Conservation (phyloP, 2,888 invertebrate species). For the Coleophora deauratella region DNA sequence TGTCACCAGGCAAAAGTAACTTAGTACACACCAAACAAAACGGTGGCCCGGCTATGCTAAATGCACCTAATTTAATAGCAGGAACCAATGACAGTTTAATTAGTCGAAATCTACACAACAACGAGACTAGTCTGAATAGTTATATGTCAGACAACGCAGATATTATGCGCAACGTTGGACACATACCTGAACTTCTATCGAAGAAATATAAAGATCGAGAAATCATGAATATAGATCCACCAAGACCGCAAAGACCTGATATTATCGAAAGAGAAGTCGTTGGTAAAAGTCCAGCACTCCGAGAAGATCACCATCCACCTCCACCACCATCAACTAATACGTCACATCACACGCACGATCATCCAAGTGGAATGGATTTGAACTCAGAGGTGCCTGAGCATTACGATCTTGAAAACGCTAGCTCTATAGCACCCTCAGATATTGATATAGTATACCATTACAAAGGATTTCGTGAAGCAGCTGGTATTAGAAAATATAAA, state of each 20-base stretch:
- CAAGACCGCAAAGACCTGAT: constrained; percentile 90
- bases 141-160: constrained; percentile 84
- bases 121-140: constrained; percentile 80
- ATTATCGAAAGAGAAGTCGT: constrained; percentile 94
- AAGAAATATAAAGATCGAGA: constrained; percentile 93
- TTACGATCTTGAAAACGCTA: constrained; percentile 97
- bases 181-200: constrained; percentile 88
- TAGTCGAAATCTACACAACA: constrained; percentile 79
- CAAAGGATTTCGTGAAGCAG: constrained; percentile 91
- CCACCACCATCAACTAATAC: constrained; percentile 83
- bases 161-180: constrained; percentile 83
- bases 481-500: constrained; percentile 89
- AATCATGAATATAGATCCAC: constrained; percentile 80
- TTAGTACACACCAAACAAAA: constrained; percentile 86
- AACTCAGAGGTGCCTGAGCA: constrained; percentile 90
- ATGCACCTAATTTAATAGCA: constrained; percentile 79
- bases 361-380: constrained; percentile 82
- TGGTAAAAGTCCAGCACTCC: constrained; percentile 85
- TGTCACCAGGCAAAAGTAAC: constrained; percentile 76
- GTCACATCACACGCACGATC: constrained; percentile 81
- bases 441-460: constrained; percentile 98
- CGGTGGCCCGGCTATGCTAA: constrained; percentile 80
- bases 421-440: constrained; percentile 97
- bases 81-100: constrained; percentile 80
- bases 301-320: constrained; percentile 86